Evolutionary conservation across 2,797 vertebrate species (phyloP).

Genomic region (Coccyzus lansbergi): DNA sequence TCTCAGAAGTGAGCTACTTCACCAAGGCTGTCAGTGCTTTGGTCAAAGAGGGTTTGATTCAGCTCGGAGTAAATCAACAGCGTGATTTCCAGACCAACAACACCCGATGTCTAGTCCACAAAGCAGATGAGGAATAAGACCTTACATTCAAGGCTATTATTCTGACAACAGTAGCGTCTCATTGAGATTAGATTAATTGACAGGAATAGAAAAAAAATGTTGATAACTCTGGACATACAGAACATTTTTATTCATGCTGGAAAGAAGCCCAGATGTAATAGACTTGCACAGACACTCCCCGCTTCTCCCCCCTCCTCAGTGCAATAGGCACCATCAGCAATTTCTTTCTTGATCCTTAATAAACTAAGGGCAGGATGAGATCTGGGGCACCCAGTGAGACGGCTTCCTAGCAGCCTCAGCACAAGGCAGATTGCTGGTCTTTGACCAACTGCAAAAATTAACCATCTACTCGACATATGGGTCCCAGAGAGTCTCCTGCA

Average conservation of each 20-base stretch:
- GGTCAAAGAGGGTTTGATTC: background rate
- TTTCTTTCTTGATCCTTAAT: slow-evolving; percentile 32
- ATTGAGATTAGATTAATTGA: slow-evolving; percentile 62
- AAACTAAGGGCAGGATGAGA: background rate
- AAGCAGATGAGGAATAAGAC: slow-evolving; percentile 28
- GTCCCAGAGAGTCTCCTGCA: slow-evolving; percentile 46
- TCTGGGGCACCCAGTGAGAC: background rate
- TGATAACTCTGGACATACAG: slow-evolving; percentile 47
- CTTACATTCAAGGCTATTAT: slow-evolving; percentile 27
- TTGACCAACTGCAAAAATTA: slow-evolving; percentile 25
- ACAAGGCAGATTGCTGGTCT: slow-evolving; percentile 1
- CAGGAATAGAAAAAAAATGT: slow-evolving; percentile 35
- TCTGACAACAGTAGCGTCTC: background rate
- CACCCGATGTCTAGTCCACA: background rate
- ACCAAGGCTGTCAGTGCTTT: background rate
- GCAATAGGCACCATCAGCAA: background rate
- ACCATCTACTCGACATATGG: slow-evolving; percentile 57
- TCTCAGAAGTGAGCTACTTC: background rate
- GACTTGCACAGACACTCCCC: background rate
- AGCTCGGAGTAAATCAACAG: background rate
- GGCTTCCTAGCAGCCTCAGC: background rate
- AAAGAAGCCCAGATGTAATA: slow-evolving; percentile 65
- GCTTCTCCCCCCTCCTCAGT: background rate
- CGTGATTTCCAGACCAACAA: background rate
- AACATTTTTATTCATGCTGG: slow-evolving; percentile 42